Base-by-base conservation (phyloP, 2,888 invertebrate genomes). In the Nebria salina region DNA sequence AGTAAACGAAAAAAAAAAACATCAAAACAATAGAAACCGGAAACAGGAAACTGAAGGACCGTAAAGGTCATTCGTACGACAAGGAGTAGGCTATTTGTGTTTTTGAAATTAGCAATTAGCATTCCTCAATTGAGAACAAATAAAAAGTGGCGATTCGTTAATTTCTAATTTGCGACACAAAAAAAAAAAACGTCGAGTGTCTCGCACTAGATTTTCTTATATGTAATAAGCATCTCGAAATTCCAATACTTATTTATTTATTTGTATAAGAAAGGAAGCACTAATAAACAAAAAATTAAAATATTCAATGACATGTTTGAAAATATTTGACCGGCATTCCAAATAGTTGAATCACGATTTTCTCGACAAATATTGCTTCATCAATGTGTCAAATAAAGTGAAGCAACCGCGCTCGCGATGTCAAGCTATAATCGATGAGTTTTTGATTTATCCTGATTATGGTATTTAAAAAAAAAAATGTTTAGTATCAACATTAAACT, bases 41-140 rank as follows among this genome's bases (percentile, higher is more conserved):
- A 74, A 74, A 74, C 74, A 68, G 74, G 74, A 74, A 74, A 43
- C 74, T 74, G 74, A 74, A 74, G 74, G 74, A 41, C 74, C 43
- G 74, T 74, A 74, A 74, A 74, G 74, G 74, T 74, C 74, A 74
- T 54, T 54, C 54, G 54, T 54, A 54, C 74, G 74, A 74, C 41
- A 13, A 54, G 8, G 11, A 54, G 54, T 54, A 54, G 54, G 54
- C 54, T 54, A 54, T 13, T 13, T 6, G 7, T 54, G 54, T 54
- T 54, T 65, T 15, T 68, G 68, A 25, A 68, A 68, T 68, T 15
- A 2, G 68, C 13, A 68, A 15, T 15, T 25, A 68, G 5, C 15
- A 15, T 25, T 68, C 25, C n/a, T 25, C 26, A 15, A 72, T 13
- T 72, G 34, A 72, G 72, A 26, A 34, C 34, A 25, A 72, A 72